A percentile compares a stretch with the other conserved stretches of the same genome.
Conservation (phyloP, 2,888 invertebrate species). For the Aleiodes leptofemur region DNA sequence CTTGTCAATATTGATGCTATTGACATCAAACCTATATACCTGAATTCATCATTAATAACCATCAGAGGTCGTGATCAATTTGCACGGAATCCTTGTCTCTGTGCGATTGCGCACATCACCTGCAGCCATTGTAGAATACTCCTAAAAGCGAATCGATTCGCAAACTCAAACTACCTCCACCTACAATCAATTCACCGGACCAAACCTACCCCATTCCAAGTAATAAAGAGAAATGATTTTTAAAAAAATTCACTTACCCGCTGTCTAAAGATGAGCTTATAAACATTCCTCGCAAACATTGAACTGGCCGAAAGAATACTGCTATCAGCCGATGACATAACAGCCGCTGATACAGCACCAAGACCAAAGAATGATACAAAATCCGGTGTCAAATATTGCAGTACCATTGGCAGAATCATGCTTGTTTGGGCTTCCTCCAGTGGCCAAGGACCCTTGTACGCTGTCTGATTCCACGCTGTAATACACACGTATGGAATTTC, state of each 20-base stretch:
- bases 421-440: constrained; percentile 87
- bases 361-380: constrained; percentile 98
- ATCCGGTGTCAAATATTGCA: constrained; percentile 96
- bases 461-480: constrained; percentile 97
- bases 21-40: too few species aligned
- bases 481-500: constrained; percentile 48
- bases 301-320: constrained; percentile 98
- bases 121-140: too few species aligned
- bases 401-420: constrained; percentile 97
- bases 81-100: too few species aligned
- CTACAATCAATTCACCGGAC: too few species aligned
- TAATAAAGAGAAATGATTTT: too few species aligned
- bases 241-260: constrained; percentile 77
- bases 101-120: too few species aligned
- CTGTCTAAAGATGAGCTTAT: constrained; percentile 97
- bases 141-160: too few species aligned
- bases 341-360: constrained; percentile 98
- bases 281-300: constrained; percentile 99
- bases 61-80: too few species aligned
- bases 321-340: constrained; percentile 99
- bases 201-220: too few species aligned
- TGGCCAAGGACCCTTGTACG: constrained; percentile 85
- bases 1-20: too few species aligned
- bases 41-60: too few species aligned
- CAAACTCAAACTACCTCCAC: too few species aligned